Evolutionary conservation across 1,140 invertebrate genomes (phyloP).

Genomic region (Zaprionus ghesquierei): DNA sequence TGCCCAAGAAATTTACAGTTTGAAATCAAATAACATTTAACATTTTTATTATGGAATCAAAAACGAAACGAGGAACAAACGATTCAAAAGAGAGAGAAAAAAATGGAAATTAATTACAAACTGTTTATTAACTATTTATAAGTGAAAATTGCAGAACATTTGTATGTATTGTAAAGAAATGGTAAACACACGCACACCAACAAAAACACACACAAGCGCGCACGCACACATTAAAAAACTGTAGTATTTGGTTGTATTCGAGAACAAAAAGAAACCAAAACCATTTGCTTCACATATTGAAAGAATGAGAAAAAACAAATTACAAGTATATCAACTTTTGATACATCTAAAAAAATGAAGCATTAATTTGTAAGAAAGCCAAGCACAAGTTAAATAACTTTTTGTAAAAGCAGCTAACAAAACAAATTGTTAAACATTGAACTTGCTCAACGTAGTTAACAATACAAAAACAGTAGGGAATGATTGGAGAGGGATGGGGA

Average conservation of each 20-base stretch:
- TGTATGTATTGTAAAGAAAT: conserved; percentile 49
- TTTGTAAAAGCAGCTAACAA: conserved; percentile 33
- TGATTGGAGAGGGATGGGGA: conserved; percentile 8
- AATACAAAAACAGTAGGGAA: conserved; percentile 28
- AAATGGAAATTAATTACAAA: conserved; percentile 28
- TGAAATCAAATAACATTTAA: conserved; percentile 50
- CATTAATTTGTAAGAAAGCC: conserved; percentile 55
- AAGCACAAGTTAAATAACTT: conserved; percentile 54
- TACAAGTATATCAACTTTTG: conserved; percentile 57
- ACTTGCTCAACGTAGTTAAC: conserved; percentile 73
- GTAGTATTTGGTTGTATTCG: conserved; percentile 54
- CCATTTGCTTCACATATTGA: conserved; percentile 18
- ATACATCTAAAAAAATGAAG: conserved; percentile 45
- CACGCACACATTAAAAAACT: conserved; percentile 18
- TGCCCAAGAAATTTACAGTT: conserved; percentile 30
- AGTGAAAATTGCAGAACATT: conserved; percentile 50
- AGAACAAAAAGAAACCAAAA: conserved; percentile 13
- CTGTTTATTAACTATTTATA: conserved; percentile 75
- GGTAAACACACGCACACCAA: not conserved
- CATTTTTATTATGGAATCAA: conserved; percentile 53
- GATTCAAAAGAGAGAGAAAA: conserved; percentile 19
- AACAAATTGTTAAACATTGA: conserved; percentile 54
- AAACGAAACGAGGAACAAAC: conserved; percentile 23
- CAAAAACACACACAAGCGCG: not conserved
- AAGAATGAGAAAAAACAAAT: too few relatives aligned